Conservation (phyloP, 2,797 vertebrate genomes). For the Mormyrops attenuatus region DNA sequence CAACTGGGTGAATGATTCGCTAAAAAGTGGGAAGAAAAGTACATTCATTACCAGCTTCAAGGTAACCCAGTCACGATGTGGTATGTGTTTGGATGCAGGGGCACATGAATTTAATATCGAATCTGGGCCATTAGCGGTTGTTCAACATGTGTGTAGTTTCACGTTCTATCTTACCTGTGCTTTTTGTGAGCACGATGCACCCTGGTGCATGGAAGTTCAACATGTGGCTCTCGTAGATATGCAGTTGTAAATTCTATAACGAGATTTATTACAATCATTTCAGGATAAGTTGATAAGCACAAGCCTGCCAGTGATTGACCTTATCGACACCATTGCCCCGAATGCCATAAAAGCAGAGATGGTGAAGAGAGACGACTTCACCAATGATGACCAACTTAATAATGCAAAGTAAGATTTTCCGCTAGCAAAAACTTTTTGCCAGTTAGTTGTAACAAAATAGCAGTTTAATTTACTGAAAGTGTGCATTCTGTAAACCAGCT, state of each 20-base stretch:
- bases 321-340: slow-evolving; percentile 85
- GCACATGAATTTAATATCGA: not conserved
- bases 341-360: slow-evolving; percentile 79
- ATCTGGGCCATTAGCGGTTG: not conserved
- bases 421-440: slow-evolving; percentile 47
- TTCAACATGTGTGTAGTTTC: not conserved
- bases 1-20: slow-evolving; percentile 86
- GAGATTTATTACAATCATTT: slow-evolving; percentile 14
- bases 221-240: not conserved
- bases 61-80: slow-evolving; percentile 56
- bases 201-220: not conserved
- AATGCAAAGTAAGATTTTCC: slow-evolving; percentile 76
- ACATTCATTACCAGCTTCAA: slow-evolving; percentile 85
- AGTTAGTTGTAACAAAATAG: not conserved
- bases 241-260: not conserved
- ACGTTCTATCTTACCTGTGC: not conserved
- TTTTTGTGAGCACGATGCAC: not conserved
- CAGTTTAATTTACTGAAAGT: not conserved
- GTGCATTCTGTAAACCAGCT: not conserved
- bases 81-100: not conserved
- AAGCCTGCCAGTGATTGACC: slow-evolving; percentile 87
- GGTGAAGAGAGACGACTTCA: slow-evolving; percentile 71
- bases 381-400: slow-evolving; percentile 67
- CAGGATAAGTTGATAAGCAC: slow-evolving; percentile 90
- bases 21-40: slow-evolving; percentile 70